These are phyloP conservation scores for Paramuricea clavata DNA, from an alignment of 92 coral and sea anemone species.

Conservation along the genomic window DNA sequence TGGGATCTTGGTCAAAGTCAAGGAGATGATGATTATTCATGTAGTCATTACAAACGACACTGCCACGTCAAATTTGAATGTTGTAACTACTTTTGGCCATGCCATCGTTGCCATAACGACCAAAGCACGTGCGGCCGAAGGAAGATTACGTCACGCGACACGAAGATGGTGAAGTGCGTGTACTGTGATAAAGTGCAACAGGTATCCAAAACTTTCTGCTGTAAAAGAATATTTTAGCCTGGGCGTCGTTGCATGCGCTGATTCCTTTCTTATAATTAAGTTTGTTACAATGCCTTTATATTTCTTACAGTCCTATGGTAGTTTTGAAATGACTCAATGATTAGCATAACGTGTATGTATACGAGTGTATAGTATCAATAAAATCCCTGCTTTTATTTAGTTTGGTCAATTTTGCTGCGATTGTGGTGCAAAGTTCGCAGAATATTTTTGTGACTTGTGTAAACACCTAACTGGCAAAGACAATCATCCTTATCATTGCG, in stretches of 20 bases:
- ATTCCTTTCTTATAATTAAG: neutral
- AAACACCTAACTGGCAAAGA: too few species aligned
- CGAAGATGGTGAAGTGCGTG: conserved; percentile 78
- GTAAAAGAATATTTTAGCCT: neutral
- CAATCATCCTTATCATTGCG: too few species aligned
- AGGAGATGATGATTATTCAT: too few species aligned
- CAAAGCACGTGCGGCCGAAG: conserved; percentile 67
- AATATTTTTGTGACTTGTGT: conserved; percentile 91
- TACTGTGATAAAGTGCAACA: conserved; percentile 74
- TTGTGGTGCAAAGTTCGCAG: conserved; percentile 73
- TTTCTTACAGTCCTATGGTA: too few species aligned
- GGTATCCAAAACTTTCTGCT: conserved; percentile 38
- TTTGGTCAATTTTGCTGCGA: conserved; percentile 68
- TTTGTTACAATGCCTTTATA: too few species aligned
- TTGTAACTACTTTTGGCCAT: conserved; percentile 70
- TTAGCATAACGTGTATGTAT: too few species aligned
- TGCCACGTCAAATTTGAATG: too few species aligned
- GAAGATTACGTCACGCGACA: conserved; percentile 73
- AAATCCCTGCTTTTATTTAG: conserved; percentile 41
- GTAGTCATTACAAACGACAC: too few species aligned
- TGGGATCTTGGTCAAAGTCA: too few species aligned
- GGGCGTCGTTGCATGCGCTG: neutral
- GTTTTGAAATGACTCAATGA: too few species aligned
- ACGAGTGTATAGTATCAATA: too few species aligned
- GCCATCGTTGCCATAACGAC: conserved; percentile 91